Evolutionary conservation across 2,888 invertebrate species (phyloP).

Genomic region (Thera obeliscata): DNA sequence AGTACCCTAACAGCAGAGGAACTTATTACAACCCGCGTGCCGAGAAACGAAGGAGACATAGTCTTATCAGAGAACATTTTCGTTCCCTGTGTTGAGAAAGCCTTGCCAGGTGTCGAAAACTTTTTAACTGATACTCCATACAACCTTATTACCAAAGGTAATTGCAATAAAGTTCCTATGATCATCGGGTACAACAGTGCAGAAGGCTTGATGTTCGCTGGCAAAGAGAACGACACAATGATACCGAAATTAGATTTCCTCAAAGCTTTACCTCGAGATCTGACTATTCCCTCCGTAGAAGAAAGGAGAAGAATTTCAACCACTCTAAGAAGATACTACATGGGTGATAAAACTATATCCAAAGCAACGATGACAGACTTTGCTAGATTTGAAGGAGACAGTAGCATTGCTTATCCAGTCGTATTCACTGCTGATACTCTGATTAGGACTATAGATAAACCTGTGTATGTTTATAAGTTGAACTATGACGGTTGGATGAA

Average conservation of each 20-base stretch:
- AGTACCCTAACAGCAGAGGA: slow-evolving; percentile 53
- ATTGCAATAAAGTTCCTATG: slow-evolving; percentile 65
- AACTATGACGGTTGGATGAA: slow-evolving; percentile 71
- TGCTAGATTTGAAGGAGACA: slow-evolving; percentile 70
- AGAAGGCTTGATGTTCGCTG: slow-evolving; percentile 73
- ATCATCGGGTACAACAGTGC: slow-evolving; percentile 72
- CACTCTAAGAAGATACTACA: slow-evolving; percentile 68
- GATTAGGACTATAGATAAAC: slow-evolving; percentile 50
- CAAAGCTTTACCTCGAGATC: slow-evolving; percentile 66
- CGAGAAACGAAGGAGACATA: slow-evolving; percentile 65
- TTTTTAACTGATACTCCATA: slow-evolving; percentile 68
- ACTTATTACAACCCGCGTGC: slow-evolving; percentile 62
- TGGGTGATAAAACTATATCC: slow-evolving; percentile 65
- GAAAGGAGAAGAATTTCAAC: slow-evolving; percentile 54
- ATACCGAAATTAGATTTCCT: slow-evolving; percentile 60
- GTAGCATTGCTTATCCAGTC: slow-evolving; percentile 65
- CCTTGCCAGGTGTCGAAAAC: slow-evolving; percentile 50
- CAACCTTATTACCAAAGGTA: slow-evolving; percentile 58
- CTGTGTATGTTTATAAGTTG: slow-evolving; percentile 67
- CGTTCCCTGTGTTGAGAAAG: slow-evolving; percentile 71
- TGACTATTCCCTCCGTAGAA: slow-evolving; percentile 55
- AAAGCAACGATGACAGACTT: slow-evolving; percentile 64
- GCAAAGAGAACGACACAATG: slow-evolving; percentile 73
- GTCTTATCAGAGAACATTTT: slow-evolving; percentile 73
- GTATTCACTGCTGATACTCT: slow-evolving; percentile 61